Percentiles rank a stretch among this genome's conserved stretches.
phyloP scores from a whole-genome alignment of 2,113 vertebrate genomes.

The Pipa parva region DNA sequence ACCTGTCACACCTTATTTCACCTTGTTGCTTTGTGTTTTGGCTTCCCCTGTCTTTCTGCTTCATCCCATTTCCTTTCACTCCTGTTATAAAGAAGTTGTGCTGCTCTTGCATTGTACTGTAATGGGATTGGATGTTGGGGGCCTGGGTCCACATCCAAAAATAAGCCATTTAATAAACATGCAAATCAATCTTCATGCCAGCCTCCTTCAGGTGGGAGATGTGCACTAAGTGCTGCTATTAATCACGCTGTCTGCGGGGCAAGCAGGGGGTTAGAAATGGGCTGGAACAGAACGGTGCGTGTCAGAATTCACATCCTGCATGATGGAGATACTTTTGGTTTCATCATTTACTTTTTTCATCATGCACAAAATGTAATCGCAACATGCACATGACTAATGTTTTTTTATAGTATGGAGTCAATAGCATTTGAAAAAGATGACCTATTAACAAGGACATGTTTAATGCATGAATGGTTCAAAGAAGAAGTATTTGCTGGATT shows the following conservation, averaged over 20 bases:
- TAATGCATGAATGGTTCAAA: not conserved
- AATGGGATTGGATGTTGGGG: not conserved
- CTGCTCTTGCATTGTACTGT: constrained; percentile 3
- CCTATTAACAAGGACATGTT: not conserved
- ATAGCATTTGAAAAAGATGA: not conserved
- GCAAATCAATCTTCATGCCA: constrained; percentile 36
- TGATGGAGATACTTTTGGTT: not conserved
- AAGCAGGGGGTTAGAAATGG: constrained; percentile 11
- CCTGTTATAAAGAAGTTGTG: not conserved
- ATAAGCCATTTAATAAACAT: constrained; percentile 35
- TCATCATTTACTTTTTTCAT: not conserved
- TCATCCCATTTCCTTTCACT: not conserved
- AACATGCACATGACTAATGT: not conserved
- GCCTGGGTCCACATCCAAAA: constrained; percentile 19
- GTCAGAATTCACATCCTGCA: constrained; percentile 2
- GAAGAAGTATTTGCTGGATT: not conserved
- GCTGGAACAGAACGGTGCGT: constrained; percentile 4
- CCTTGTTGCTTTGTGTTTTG: too few species aligned
- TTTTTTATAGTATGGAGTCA: not conserved
- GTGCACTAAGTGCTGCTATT: constrained; percentile 32
- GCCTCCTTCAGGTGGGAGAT: constrained; percentile 35
- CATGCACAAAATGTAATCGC: not conserved
- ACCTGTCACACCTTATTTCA: too few species aligned
- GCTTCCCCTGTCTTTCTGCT: not conserved
- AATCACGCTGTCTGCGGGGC: constrained; percentile 23